A percentile compares a stretch with the other conserved stretches of the same genome.
Conservation (phyloP, 2,113 vertebrate genomes). For the Scolopax mira region DNA sequence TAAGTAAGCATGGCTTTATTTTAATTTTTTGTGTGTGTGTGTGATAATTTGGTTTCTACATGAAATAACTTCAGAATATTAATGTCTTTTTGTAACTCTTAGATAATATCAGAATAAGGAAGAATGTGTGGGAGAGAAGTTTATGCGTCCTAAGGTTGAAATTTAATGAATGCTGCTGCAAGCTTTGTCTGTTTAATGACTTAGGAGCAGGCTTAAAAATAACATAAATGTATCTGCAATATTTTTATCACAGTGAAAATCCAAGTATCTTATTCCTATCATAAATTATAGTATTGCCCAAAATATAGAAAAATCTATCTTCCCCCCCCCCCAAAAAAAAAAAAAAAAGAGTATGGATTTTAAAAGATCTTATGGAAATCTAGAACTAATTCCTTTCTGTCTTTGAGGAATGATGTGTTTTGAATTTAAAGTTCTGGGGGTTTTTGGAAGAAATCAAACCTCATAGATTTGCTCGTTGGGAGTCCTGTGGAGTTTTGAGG, state of each 20-base stretch:
- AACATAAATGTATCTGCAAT: neutral
- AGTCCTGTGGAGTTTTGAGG: neutral
- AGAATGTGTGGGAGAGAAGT: neutral
- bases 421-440: too few relatives aligned
- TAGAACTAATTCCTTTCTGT: too few relatives aligned
- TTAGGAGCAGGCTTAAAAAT: neutral
- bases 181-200: conserved; percentile 5
- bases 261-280: neutral
- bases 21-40: neutral
- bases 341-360: neutral
- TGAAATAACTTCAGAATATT: neutral
- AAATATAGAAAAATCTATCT: neutral
- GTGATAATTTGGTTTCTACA: conserved; percentile 21
- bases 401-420: neutral
- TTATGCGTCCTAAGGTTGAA: neutral
- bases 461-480: neutral
- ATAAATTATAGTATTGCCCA: too few relatives aligned
- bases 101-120: neutral
- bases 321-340: too few relatives aligned
- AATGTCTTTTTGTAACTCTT: neutral
- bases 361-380: neutral
- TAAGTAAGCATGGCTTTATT: neutral
- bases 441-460: neutral
- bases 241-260: neutral
- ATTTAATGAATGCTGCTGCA: neutral